phyloP scores from a whole-genome alignment of 2,113 vertebrate species.

The Istiophorus platypterus region DNA sequence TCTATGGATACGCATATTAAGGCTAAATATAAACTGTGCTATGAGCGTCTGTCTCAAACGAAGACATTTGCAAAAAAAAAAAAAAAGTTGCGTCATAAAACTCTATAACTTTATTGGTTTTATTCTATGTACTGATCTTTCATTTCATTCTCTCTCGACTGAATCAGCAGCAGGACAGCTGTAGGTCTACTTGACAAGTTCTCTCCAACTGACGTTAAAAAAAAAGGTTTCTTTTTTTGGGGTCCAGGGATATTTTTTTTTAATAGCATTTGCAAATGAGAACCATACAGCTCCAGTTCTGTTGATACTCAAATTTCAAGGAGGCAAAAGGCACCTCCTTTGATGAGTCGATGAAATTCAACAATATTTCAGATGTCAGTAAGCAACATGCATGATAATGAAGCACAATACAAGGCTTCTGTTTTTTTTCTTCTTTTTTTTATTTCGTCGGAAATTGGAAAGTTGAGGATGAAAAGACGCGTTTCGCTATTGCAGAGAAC shows the following conservation, averaged over 20 bases:
- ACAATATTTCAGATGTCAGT: not conserved
- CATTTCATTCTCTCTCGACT: constrained; percentile 55
- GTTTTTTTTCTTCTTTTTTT: too few relatives aligned
- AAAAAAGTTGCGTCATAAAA: constrained; percentile 13
- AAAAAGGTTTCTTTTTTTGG: constrained; percentile 11
- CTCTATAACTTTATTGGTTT: constrained; percentile 33
- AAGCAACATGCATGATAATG: not conserved
- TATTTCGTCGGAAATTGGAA: not conserved
- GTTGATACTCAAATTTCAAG: not conserved
- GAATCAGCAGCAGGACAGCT: not conserved
- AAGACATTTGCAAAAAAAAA: not conserved
- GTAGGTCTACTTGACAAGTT: not conserved
- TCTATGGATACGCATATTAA: constrained; percentile 65
- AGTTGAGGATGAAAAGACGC: not conserved
- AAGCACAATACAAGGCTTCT: not conserved
- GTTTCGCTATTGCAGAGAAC: not conserved
- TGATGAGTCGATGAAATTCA: not conserved
- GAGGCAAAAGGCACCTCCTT: not conserved
- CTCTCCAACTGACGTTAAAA: constrained; percentile 25
- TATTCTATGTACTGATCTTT: constrained; percentile 32
- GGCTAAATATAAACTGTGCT: constrained; percentile 45
- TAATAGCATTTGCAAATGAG: not conserved
- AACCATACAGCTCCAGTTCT: not conserved
- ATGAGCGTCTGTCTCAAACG: not conserved
- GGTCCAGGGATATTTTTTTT: too few relatives aligned